Evolutionary conservation across 2,888 invertebrate genomes (phyloP), one percentile per base, ranked within the genome.

Genomic region (Drosophila longiperda): DNA sequence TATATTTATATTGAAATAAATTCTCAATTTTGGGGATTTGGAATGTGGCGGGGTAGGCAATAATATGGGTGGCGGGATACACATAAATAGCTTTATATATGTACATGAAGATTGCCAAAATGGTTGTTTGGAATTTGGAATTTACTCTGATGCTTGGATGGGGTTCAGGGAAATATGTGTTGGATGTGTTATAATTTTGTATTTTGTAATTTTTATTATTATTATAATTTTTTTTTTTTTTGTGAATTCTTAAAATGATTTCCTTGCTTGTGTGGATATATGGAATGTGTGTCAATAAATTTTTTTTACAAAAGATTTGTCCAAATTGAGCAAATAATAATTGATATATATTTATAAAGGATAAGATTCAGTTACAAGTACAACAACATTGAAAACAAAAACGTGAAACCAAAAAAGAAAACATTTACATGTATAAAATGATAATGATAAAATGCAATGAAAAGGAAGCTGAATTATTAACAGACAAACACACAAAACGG

Each of bases 351-450:
- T 54, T 49, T 36, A 40, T 48, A 38, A 33, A 36, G 45, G 38
- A 34, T 49, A 49, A 61, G 52, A 72, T 69, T 63, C 58, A 38
- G 32, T 29, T 17, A 66, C 40, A 55, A 66, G 66, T 75, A 84
- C 83, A 88, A 83, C 83, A 86, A 86, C 83, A 84, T 69, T 66
- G 80, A 86, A 79, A 81, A 78, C 87, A 79, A 78, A 84, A 82
- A 82, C 82, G 52, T 50, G 68, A 78, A 59, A 59, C 45, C 45
- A 59, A 70, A 71, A 68, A 69, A 66, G 71, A 73, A 63, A 73
- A 70, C 74, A 72, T 71, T 82, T 61, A 74, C 77, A 70, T 84
- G 67, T 81, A 75, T 70, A 73, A 70, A 52, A 67, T 66, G 20
- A 73, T 58, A 57, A 58, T 53, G 60, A 33, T 12, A 55, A 73